Conservation (phyloP, 1,140 invertebrate genomes). For the Panulirus ornatus region DNA sequence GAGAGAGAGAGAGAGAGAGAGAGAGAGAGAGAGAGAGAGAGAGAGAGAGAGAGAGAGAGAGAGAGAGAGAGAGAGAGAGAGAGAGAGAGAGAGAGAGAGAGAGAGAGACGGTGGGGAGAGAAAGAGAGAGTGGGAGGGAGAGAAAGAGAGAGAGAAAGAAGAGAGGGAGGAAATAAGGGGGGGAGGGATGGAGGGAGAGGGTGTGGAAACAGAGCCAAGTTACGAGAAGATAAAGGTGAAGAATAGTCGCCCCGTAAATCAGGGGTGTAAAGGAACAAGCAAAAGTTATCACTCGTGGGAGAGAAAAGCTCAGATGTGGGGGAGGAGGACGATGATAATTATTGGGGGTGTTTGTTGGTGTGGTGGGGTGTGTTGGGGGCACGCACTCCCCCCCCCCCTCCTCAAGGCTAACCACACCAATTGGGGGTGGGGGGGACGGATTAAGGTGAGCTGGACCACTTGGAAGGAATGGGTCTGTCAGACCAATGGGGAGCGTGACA, state of each 20-base stretch:
- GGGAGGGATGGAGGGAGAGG: neutral
- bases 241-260: slow-evolving; percentile 65
- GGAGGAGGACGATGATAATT: slow-evolving; percentile 56
- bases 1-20: neutral
- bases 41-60: neutral
- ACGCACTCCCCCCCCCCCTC: too few relatives aligned
- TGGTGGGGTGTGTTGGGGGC: too few relatives aligned
- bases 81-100: slow-evolving; percentile 12
- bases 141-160: neutral
- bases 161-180: neutral
- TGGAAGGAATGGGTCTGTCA: too few relatives aligned
- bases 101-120: neutral
- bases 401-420: too few relatives aligned
- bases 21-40: neutral
- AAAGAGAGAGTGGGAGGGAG: neutral
- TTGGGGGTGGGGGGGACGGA: too few relatives aligned
- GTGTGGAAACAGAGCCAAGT: slow-evolving; percentile 42
- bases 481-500: too few relatives aligned
- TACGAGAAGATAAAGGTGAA: slow-evolving; percentile 71
- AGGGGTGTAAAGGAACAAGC: slow-evolving; percentile 67
- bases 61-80: neutral
- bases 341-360: too few relatives aligned
- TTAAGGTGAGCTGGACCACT: too few relatives aligned
- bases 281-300: slow-evolving; percentile 59
- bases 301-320: slow-evolving; percentile 65